Evolutionary conservation across 1,140 invertebrate genomes (phyloP).

Genomic region (Ceratina calcarata): DNA sequence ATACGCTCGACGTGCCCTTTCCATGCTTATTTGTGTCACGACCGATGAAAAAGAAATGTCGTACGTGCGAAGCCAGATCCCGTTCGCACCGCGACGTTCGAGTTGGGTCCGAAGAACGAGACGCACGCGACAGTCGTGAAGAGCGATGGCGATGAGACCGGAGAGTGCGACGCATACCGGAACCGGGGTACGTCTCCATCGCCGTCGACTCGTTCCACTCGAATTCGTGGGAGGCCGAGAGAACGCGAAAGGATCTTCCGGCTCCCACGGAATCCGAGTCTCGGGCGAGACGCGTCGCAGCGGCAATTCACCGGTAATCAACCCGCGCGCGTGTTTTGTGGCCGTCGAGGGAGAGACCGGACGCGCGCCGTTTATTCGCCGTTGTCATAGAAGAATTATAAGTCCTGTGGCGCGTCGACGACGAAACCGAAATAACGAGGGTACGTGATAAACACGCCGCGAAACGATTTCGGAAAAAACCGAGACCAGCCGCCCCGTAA

Average conservation of each 20-base stretch:
- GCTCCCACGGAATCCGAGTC: constrained; percentile 26
- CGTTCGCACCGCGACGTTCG: no score
- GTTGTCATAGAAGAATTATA: constrained; percentile 73
- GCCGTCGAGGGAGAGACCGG: constrained; percentile 63
- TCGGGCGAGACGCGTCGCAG: constrained; percentile 60
- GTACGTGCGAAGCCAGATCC: no score
- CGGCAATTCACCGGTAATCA: constrained; percentile 75
- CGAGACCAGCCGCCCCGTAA: background rate
- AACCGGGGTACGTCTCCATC: constrained; percentile 22
- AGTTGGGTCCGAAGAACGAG: background rate
- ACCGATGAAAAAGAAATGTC: no score
- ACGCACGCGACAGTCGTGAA: background rate
- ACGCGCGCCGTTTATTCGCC: constrained; percentile 67
- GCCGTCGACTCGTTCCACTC: constrained; percentile 21
- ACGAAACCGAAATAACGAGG: constrained; percentile 18
- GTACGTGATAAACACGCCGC: constrained; percentile 47
- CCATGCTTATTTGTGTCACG: no score
- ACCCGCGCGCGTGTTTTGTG: constrained; percentile 71
- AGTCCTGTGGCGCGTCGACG: constrained; percentile 56
- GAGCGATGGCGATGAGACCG: background rate
- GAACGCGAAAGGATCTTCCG: constrained; percentile 12
- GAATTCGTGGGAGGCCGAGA: constrained; percentile 23
- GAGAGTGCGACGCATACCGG: background rate
- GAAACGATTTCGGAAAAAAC: constrained; percentile 55
- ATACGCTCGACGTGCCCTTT: no score